Evolutionary conservation across 2,797 vertebrate genomes (phyloP).

Genomic region (Myotis daubentonii): DNA sequence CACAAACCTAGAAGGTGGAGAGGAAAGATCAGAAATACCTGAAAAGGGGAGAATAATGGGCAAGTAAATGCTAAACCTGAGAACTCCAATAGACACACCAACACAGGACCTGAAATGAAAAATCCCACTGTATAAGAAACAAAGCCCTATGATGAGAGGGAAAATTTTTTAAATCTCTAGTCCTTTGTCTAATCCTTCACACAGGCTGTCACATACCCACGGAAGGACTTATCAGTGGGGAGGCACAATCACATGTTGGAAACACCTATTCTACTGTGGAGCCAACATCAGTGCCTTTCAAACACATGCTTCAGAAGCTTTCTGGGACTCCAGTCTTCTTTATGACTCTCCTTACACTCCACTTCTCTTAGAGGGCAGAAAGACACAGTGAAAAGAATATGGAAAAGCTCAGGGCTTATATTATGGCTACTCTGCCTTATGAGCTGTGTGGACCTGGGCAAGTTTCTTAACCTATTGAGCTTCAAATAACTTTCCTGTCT

Average conservation of each 20-base stretch:
- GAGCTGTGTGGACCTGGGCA: not conserved
- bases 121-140: not conserved
- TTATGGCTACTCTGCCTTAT: fast-evolving
- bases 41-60: not conserved
- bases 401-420: not conserved
- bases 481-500: not conserved
- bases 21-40: constrained; percentile 47
- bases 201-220: not conserved
- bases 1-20: constrained; percentile 36
- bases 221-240: not conserved
- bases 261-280: not conserved
- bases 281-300: not conserved
- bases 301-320: not conserved
- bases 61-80: not conserved
- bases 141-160: not conserved
- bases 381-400: not conserved
- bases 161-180: not conserved
- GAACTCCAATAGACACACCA: not conserved
- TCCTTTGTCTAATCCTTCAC: not conserved
- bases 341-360: not conserved
- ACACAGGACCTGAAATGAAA: not conserved
- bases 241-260: not conserved
- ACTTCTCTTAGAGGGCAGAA: not conserved
- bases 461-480: not conserved
- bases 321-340: not conserved